Conservation (phyloP, 2,113 vertebrate species). For the Chrysochloris asiatica region DNA sequence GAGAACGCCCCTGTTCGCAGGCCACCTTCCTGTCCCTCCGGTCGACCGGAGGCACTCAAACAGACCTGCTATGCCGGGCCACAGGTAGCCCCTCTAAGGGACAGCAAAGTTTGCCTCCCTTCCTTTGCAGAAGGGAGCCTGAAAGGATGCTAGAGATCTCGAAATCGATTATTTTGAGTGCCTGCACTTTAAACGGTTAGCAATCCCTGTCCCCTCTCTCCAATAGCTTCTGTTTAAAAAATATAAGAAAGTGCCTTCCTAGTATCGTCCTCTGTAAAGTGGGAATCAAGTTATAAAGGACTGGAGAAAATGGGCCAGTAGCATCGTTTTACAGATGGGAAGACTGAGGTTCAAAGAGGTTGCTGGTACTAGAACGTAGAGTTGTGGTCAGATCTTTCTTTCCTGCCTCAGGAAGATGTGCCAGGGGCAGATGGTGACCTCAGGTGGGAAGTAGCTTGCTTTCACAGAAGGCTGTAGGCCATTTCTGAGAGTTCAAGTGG, state of each 20-base stretch:
- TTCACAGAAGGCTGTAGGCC: background rate
- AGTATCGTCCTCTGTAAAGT: background rate
- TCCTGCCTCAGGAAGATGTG: background rate
- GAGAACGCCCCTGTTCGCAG: background rate
- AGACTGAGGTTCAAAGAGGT: conserved; percentile 26
- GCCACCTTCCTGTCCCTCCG: background rate
- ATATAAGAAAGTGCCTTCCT: conserved; percentile 51
- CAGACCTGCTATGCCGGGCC: background rate
- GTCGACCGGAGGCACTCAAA: background rate
- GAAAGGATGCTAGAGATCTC: background rate
- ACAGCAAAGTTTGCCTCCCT: background rate
- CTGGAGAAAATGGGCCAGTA: background rate
- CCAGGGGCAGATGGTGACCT: background rate
- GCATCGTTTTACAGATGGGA: conserved; percentile 27
- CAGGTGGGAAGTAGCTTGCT: conserved; percentile 2
- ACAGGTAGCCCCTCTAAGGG: conserved; percentile 24
- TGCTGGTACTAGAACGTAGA: background rate
- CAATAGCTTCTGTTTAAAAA: conserved; percentile 36
- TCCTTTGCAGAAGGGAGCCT: background rate
- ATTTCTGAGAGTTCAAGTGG: background rate
- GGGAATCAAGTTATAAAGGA: background rate
- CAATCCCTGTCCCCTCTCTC: background rate
- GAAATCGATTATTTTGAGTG: background rate
- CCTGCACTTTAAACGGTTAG: background rate
- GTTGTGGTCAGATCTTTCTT: background rate